Evolutionary conservation across 2,888 invertebrate species (phyloP).

Genomic region (Thelaira solivaga): DNA sequence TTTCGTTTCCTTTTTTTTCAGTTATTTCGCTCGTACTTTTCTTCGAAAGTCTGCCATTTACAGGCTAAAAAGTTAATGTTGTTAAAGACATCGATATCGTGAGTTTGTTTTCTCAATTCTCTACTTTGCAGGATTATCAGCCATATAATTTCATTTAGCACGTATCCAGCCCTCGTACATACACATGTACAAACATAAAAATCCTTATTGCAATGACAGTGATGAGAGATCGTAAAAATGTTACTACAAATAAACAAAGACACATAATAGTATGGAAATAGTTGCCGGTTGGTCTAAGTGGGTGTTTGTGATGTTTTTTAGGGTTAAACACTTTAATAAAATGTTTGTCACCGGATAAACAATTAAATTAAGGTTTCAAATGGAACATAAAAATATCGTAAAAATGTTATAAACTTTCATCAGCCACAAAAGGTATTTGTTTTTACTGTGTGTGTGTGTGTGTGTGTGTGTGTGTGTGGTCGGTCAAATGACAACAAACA

Average conservation of each 20-base stretch:
- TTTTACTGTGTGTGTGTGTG: conserved; percentile 16
- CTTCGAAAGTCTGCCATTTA: too few species aligned
- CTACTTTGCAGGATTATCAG: too few species aligned
- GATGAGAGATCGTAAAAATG: conserved; percentile 69
- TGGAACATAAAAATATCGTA: conserved; percentile 76
- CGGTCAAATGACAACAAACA: conserved; percentile 9
- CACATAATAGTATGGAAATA: not conserved
- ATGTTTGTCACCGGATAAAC: conserved; percentile 78
- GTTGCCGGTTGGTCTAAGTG: not conserved
- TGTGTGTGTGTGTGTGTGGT: not conserved
- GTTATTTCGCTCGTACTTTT: too few species aligned
- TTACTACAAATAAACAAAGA: conserved; percentile 45
- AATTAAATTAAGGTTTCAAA: conserved; percentile 78
- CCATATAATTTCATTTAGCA: too few species aligned
- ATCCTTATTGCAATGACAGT: conserved; percentile 21
- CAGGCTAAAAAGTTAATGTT: too few species aligned
- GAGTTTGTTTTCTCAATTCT: too few species aligned
- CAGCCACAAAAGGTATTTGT: conserved; percentile 25
- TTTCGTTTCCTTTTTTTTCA: too few species aligned
- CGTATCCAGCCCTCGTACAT: conserved; percentile 12
- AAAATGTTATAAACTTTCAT: conserved; percentile 73
- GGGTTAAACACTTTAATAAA: conserved; percentile 69
- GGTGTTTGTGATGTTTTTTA: conserved; percentile 18
- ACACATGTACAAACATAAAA: not conserved
- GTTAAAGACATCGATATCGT: too few species aligned